A percentile compares a stretch with the other conserved stretches of the same genome.
phyloP scores from a whole-genome alignment of 64 coral and sea anemone genomes.

The Stichodactyla mertensii region DNA sequence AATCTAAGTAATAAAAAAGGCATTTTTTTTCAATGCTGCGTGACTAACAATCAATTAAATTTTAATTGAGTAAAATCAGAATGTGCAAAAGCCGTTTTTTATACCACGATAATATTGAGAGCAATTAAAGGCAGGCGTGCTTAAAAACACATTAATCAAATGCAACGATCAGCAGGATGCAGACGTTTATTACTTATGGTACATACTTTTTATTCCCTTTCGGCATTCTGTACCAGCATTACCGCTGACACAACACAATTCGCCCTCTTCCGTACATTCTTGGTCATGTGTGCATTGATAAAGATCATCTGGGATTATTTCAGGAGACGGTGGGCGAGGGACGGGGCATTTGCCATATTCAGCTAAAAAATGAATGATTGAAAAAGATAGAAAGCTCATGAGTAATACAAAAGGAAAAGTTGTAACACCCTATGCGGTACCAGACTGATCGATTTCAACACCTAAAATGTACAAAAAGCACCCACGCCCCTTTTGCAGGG shows the following conservation, averaged over 20 bases:
- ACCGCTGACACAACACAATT: constrained; percentile 40
- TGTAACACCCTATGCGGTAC: too few species aligned
- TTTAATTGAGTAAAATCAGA: too few species aligned
- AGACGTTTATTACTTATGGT: too few species aligned
- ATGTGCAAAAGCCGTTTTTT: too few species aligned
- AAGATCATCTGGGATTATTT: neutral
- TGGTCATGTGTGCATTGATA: constrained; percentile 49
- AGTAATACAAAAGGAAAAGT: too few species aligned
- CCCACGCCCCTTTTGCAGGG: too few species aligned
- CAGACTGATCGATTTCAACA: too few species aligned
- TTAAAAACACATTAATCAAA: neutral
- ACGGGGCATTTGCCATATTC: constrained; percentile 59
- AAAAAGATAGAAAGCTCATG: too few species aligned
- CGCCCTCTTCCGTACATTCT: constrained; percentile 25
- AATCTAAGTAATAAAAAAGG: constrained; percentile 38
- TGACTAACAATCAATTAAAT: neutral
- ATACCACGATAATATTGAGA: neutral
- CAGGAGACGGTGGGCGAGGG: neutral
- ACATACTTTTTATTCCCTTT: constrained; percentile 45
- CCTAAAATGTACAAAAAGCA: too few species aligned
- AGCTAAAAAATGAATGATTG: neutral
- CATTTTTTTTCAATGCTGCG: neutral
- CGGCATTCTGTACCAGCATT: constrained; percentile 19
- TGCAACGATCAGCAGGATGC: neutral
- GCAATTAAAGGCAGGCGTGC: neutral